phyloP scores from a whole-genome alignment of 1,140 invertebrate genomes.

The Meloidogyne floridensis region DNA sequence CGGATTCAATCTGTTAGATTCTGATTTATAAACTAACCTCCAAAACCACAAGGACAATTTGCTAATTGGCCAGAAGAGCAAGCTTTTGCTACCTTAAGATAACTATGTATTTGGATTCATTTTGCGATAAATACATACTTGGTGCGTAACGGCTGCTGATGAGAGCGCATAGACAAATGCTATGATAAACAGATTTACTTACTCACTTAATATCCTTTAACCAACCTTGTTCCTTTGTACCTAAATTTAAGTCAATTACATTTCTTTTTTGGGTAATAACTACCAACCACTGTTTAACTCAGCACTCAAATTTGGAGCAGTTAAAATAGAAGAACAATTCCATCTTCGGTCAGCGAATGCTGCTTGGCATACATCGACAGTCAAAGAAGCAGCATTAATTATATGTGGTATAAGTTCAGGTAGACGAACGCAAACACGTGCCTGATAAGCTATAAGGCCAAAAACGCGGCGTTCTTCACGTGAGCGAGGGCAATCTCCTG shows the following conservation, averaged over 20 bases:
- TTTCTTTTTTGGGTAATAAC: background rate
- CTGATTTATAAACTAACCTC: slow-evolving; percentile 67
- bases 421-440: slow-evolving; percentile 77
- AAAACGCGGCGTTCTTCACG: slow-evolving; percentile 40
- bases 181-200: background rate
- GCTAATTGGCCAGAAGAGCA: slow-evolving; percentile 75
- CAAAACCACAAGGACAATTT: slow-evolving; percentile 74
- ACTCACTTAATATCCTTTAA: background rate
- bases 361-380: slow-evolving; percentile 75
- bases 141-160: slow-evolving; percentile 76
- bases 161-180: slow-evolving; percentile 78
- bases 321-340: slow-evolving; percentile 80
- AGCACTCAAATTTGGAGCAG: slow-evolving; percentile 78
- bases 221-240: slow-evolving; percentile 75
- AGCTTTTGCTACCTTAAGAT: slow-evolving; percentile 69
- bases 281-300: slow-evolving; percentile 76
- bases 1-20: slow-evolving; percentile 13
- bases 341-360: slow-evolving; percentile 77
- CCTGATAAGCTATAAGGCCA: slow-evolving; percentile 50
- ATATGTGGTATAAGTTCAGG: slow-evolving; percentile 79
- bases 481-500: slow-evolving; percentile 45
- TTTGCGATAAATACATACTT: slow-evolving; percentile 66
- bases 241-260: slow-evolving; percentile 66
- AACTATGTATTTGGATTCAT: background rate
- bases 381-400: slow-evolving; percentile 74